These are phyloP conservation scores for Chlorodrepanis virens DNA, from an alignment of 2,113 vertebrate species.

Conservation along the genomic window DNA sequence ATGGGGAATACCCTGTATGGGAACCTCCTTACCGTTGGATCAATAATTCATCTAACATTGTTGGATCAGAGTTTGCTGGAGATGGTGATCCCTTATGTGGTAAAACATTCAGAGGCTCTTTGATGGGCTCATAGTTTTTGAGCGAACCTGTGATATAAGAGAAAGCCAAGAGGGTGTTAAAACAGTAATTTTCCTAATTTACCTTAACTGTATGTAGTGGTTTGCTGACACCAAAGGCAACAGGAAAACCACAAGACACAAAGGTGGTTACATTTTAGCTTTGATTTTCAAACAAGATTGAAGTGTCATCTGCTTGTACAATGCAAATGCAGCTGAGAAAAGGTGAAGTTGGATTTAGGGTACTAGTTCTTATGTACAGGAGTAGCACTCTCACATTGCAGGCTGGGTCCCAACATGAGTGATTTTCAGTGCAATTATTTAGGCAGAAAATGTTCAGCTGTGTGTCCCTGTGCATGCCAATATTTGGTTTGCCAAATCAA, in stretches of 20 bases:
- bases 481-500: background rate
- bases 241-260: background rate
- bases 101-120: slow-evolving; percentile 7
- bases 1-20: rapidly evolving
- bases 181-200: background rate
- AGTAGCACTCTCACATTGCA: background rate
- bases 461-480: background rate
- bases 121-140: slow-evolving; percentile 6
- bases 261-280: background rate
- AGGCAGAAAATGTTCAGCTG: background rate
- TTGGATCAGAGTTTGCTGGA: background rate
- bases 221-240: background rate
- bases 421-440: background rate
- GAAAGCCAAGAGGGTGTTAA: slow-evolving; percentile 19
- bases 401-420: background rate
- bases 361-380: background rate
- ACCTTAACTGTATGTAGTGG: background rate
- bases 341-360: background rate
- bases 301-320: background rate
- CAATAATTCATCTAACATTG: background rate
- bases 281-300: background rate
- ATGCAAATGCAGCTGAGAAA: background rate
- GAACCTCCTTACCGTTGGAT: slow-evolving; percentile 25
- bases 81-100: background rate
- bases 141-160: slow-evolving; percentile 42